Percentiles rank a stretch among this genome's conserved stretches.
These are phyloP conservation scores for Rousettus madagascariensis DNA, from an alignment of 2,797 vertebrate genomes.

Conservation along the genomic window DNA sequence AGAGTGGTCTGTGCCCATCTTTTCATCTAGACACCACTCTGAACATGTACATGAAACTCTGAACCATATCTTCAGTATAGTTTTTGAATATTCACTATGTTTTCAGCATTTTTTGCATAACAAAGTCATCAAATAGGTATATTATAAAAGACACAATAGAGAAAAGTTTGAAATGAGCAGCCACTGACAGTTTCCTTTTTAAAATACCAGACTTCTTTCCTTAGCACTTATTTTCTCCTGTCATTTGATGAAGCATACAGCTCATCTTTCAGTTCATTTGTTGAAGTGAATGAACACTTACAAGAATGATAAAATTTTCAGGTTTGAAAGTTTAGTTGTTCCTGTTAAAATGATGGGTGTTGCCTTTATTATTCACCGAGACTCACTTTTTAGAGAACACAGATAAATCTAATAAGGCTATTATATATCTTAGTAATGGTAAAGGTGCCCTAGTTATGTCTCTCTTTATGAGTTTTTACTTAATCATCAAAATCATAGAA, in stretches of 20 bases:
- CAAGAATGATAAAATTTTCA: conserved; percentile 10
- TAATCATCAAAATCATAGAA: conserved; percentile 8
- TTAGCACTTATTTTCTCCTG: background rate
- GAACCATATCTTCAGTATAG: background rate
- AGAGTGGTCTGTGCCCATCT: background rate
- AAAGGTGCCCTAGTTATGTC: background rate
- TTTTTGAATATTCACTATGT: background rate
- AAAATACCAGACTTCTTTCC: background rate
- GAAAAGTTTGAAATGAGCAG: background rate
- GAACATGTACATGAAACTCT: background rate
- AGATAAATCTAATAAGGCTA: background rate
- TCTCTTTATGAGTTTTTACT: conserved; percentile 44
- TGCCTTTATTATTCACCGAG: conserved; percentile 13
- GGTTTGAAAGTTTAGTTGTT: conserved; percentile 34
- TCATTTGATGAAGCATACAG: background rate
- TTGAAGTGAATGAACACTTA: conserved; percentile 45
- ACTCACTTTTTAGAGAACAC: conserved; percentile 29
- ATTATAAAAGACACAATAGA: background rate
- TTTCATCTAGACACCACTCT: background rate
- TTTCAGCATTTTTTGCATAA: background rate
- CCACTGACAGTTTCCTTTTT: background rate
- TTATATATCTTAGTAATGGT: background rate
- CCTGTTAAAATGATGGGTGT: background rate
- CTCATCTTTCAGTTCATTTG: conserved; percentile 25
- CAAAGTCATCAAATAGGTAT: background rate